Percentiles rank a stretch among this genome's conserved stretches.
These are phyloP conservation scores for Engystomops pustulosus DNA, from an alignment of 2,113 vertebrate genomes.

Conservation along the genomic window DNA sequence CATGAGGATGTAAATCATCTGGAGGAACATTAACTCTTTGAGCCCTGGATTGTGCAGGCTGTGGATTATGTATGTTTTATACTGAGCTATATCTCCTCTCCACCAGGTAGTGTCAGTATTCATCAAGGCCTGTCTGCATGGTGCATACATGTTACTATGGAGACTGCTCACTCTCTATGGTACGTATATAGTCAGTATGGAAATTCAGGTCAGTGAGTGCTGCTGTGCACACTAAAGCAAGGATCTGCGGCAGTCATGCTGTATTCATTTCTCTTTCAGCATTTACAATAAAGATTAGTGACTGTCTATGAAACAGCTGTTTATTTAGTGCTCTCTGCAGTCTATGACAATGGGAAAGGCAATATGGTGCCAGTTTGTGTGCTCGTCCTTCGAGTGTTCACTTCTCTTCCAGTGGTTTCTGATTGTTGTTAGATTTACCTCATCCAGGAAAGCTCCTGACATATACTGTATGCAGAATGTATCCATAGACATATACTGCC, in stretches of 20 bases:
- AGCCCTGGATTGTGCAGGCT: background rate
- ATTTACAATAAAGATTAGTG: background rate
- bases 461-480: no score
- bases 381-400: background rate
- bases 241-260: background rate
- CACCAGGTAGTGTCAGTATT: conserved; percentile 12
- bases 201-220: background rate
- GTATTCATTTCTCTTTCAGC: background rate
- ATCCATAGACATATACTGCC: no score
- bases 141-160: background rate
- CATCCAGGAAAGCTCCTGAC: no score
- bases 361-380: background rate
- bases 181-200: background rate
- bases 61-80: background rate
- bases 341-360: background rate
- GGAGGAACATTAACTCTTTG: background rate
- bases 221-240: background rate
- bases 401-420: background rate
- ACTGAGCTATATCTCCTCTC: background rate
- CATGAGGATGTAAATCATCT: background rate
- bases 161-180: conserved; percentile 1
- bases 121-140: background rate
- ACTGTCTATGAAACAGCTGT: background rate
- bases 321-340: background rate
- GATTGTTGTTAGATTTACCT: background rate